These are phyloP conservation scores for Armadillidium nasatum DNA, from an alignment of 1,140 invertebrate species.

Conservation along the genomic window DNA sequence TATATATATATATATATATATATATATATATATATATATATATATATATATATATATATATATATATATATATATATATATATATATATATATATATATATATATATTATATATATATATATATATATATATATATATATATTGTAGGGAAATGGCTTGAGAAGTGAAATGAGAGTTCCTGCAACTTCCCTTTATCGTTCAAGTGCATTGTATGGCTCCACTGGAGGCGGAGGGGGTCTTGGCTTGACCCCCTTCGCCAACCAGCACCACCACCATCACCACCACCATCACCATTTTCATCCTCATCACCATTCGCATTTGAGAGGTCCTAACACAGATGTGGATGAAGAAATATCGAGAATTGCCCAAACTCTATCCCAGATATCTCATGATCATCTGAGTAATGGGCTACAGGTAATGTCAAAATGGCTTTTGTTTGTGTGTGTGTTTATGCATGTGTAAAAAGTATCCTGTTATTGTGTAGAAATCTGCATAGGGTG, in stretches of 20 bases:
- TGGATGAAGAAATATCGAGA: slow-evolving; percentile 25
- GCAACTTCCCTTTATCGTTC: slow-evolving; percentile 22
- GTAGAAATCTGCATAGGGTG: no score
- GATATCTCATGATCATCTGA: slow-evolving; percentile 42
- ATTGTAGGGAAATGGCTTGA: background rate
- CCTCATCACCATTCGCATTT: background rate
- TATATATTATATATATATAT: background rate
- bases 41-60: background rate
- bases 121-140: slow-evolving; percentile 10
- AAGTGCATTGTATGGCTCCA: slow-evolving; percentile 5
- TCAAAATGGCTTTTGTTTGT: no score
- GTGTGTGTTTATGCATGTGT: no score
- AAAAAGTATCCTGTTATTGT: no score
- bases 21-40: background rate
- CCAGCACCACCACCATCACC: slow-evolving; percentile 1
- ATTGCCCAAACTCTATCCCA: slow-evolving; percentile 40
- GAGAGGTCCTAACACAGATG: background rate
- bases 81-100: slow-evolving; percentile 8
- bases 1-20: background rate
- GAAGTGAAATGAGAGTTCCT: slow-evolving; percentile 22
- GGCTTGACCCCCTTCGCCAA: background rate
- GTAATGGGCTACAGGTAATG: slow-evolving; percentile 21
- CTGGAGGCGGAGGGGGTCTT: background rate
- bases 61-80: slow-evolving; percentile 18
- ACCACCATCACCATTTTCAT: background rate